A percentile compares a stretch with the other conserved stretches of the same genome.
phyloP scores from a whole-genome alignment of 2,113 vertebrate species.

The Gallinago undulata region DNA sequence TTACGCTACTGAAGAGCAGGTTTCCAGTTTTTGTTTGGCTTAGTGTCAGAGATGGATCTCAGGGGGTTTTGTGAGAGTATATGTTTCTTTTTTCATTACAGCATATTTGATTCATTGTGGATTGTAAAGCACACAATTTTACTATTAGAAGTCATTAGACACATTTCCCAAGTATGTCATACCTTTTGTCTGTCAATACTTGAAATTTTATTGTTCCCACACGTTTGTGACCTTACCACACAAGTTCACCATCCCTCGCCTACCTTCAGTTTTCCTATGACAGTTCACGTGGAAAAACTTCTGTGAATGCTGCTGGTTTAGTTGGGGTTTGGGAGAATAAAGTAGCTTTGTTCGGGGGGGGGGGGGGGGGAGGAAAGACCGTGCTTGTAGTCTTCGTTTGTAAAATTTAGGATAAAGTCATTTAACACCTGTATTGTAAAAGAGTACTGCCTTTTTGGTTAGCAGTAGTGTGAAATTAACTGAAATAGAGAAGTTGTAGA shows the following conservation, averaged over 20 bases:
- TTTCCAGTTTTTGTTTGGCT: background rate
- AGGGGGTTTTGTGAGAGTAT: fast-evolving
- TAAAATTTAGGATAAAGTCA: background rate
- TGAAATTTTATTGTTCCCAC: background rate
- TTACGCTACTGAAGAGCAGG: background rate
- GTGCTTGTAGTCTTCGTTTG: background rate
- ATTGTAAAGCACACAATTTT: background rate
- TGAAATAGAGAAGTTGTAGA: background rate
- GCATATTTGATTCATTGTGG: background rate
- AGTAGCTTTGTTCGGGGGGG: background rate
- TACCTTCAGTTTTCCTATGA: background rate
- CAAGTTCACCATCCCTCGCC: background rate
- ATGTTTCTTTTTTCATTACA: background rate
- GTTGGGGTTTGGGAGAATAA: background rate
- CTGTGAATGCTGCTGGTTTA: background rate
- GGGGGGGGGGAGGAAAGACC: no score
- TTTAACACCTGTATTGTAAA: background rate
- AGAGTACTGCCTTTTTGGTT: background rate
- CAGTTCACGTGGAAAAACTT: background rate
- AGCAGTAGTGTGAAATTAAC: background rate
- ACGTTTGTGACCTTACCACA: fast-evolving
- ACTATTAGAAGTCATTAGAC: background rate
- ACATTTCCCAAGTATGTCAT: background rate
- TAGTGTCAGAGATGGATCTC: background rate
- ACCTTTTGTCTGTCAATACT: background rate